phyloP scores from a whole-genome alignment of 1,140 invertebrate genomes.

The Sminthurinus signatus region DNA sequence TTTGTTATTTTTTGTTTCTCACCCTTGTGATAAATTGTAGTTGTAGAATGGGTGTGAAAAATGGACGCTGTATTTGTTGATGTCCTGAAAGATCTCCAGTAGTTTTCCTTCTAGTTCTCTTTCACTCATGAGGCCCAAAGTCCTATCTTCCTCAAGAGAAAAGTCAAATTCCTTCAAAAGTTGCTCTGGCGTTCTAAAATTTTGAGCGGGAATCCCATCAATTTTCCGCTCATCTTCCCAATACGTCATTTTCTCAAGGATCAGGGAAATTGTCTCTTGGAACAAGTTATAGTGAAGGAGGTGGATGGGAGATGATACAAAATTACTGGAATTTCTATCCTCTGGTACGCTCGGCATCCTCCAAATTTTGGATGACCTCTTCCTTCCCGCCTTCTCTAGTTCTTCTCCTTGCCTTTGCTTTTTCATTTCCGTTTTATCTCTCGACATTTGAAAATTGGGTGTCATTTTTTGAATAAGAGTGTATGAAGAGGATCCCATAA shows the following conservation, averaged over 20 bases:
- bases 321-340: not conserved
- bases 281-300: not conserved
- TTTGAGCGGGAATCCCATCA: not conserved
- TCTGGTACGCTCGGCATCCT: not conserved
- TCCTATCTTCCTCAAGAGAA: not conserved
- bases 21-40: constrained; percentile 3
- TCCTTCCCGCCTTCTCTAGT: too few species aligned
- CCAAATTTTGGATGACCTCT: not conserved
- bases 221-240: constrained; percentile 1
- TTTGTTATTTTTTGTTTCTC: not conserved
- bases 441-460: too few species aligned
- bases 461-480: too few species aligned
- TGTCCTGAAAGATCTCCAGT: not conserved
- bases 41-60: constrained; percentile 13
- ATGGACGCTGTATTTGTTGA: constrained; percentile 7
- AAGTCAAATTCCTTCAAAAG: constrained; percentile 8
- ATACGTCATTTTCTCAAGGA: not conserved
- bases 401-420: too few species aligned
- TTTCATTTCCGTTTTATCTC: too few species aligned
- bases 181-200: constrained; percentile 5
- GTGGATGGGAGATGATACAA: not conserved
- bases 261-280: not conserved
- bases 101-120: not conserved
- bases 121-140: not conserved
- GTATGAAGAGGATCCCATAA: too few species aligned